phyloP scores from a whole-genome alignment of 2,888 invertebrate genomes.

The Eristalis arbustorum region DNA sequence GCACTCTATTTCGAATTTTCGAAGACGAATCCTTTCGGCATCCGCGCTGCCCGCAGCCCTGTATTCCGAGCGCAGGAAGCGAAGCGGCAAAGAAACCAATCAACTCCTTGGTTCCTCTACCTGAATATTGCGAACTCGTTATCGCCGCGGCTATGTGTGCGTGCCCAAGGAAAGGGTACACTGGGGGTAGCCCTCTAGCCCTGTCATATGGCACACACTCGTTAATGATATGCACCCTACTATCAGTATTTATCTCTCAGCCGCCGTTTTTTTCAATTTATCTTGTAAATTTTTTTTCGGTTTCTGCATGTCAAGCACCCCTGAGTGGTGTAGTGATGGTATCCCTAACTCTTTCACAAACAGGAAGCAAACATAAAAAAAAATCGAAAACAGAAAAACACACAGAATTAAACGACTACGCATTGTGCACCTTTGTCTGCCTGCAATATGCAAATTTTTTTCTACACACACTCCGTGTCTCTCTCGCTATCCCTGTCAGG shows the following conservation, averaged over 20 bases:
- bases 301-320: conserved; percentile 54
- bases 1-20: conserved; percentile 33
- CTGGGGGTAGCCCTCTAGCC: conserved; percentile 38
- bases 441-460: conserved; percentile 71
- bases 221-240: conserved; percentile 73
- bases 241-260: conserved; percentile 64
- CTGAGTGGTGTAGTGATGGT: conserved; percentile 39
- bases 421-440: conserved; percentile 66
- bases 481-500: not conserved
- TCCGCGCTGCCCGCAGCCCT: conserved; percentile 7
- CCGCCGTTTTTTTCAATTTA: conserved; percentile 36
- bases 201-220: conserved; percentile 54
- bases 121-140: conserved; percentile 57
- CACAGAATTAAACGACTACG: conserved; percentile 44
- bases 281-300: conserved; percentile 23
- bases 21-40: conserved; percentile 20
- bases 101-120: conserved; percentile 16
- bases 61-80: not conserved
- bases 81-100: not conserved
- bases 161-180: conserved; percentile 24
- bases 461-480: not conserved
- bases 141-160: conserved; percentile 25
- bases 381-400: conserved; percentile 17
- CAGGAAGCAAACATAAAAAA: conserved; percentile 58
- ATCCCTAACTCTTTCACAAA: conserved; percentile 29